These are phyloP conservation scores for Cheilosia soror DNA, from an alignment of 2,888 invertebrate species.

Conservation along the genomic window DNA sequence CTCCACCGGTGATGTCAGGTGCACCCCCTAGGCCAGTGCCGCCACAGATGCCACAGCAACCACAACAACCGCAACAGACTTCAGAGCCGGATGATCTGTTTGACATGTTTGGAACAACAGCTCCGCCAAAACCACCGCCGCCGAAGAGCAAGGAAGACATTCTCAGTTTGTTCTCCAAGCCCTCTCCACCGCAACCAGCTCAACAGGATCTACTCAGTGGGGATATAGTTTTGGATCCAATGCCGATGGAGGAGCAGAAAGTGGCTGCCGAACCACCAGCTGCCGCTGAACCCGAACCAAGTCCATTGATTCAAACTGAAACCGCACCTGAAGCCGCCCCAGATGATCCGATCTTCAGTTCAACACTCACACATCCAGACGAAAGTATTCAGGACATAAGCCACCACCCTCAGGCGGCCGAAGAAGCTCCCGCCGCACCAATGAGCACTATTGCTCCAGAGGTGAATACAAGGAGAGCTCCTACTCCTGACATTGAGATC, in stretches of 20 bases:
- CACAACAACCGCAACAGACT: slow-evolving; percentile 77
- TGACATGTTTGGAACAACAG: slow-evolving; percentile 84
- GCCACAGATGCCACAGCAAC: slow-evolving; percentile 79
- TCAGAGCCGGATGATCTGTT: slow-evolving; percentile 85
- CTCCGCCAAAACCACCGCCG: slow-evolving; percentile 85
- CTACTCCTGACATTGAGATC: slow-evolving; percentile 83
- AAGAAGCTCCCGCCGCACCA: slow-evolving; percentile 56
- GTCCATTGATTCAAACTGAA: slow-evolving; percentile 63
- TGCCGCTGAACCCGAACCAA: slow-evolving; percentile 42
- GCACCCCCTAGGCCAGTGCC: slow-evolving; percentile 82
- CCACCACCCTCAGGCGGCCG: slow-evolving; percentile 82
- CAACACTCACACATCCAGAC: slow-evolving; percentile 81
- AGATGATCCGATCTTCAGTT: slow-evolving; percentile 81
- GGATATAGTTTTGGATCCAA: slow-evolving; percentile 83
- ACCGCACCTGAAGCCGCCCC: slow-evolving; percentile 36
- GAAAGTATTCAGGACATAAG: slow-evolving; percentile 82
- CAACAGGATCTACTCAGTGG: slow-evolving; percentile 86
- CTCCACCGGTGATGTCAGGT: slow-evolving; percentile 80
- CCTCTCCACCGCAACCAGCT: slow-evolving; percentile 79
- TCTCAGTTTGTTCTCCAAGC: slow-evolving; percentile 85
- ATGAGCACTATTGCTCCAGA: slow-evolving; percentile 79
- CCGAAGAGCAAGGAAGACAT: slow-evolving; percentile 86
- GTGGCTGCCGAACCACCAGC: slow-evolving; percentile 11
- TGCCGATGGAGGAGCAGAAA: slow-evolving; percentile 54
- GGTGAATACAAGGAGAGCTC: slow-evolving; percentile 80